Base-by-base conservation (phyloP, 2,888 invertebrate species). In the Gandaritis pyraliata region DNA sequence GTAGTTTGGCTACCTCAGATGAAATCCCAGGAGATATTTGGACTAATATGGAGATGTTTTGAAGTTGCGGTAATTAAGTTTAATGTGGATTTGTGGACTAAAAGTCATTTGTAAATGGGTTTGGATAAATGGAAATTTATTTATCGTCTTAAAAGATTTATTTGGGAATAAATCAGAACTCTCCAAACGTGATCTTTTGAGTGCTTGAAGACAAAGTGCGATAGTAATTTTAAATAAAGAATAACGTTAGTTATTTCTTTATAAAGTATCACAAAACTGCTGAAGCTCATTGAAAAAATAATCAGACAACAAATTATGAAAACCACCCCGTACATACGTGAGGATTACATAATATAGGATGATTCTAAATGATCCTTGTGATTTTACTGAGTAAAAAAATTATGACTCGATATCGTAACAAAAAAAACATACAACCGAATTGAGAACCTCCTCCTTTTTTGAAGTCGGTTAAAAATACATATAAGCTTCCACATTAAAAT, bases 1-100 rank as follows among this genome's bases (percentile, higher is more conserved):
- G 87, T 87, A 88, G 87, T 85, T 85, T 75, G 86, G 83, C 83
- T 83, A 82, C 84, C 82, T 80, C 78, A 80, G 81, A 82, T 81
- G 80, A 76, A 73, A 83, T 76, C 82, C 23, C 30, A 76, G 73
- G 87, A 78, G 62, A 46, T 16, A 30, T 56, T 55, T 63, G 63
- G 72, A 72, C 72, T 73, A 77, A 69, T 76, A 75, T 73, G 72
- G 73, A 77, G 75, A 63, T 63, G 63, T 75, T 51, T 65, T 75
- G 76, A 73, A 66, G 71, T 61, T 52, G 52, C 30, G 38, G 59
- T 74, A 72, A 77, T 77, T 73, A 73, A 73, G 60, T 74, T 76
- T 73, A 66, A 66, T 69, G 66, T 61, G 55, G 61, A 59, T 65
- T 60, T 45, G 61, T 53, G 50, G 45, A 61, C 55, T 66, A 60